Percentiles rank a stretch among this genome's conserved stretches.
These are phyloP conservation scores for Glareola pratincola DNA, from an alignment of 2,113 vertebrate genomes.

Conservation along the genomic window DNA sequence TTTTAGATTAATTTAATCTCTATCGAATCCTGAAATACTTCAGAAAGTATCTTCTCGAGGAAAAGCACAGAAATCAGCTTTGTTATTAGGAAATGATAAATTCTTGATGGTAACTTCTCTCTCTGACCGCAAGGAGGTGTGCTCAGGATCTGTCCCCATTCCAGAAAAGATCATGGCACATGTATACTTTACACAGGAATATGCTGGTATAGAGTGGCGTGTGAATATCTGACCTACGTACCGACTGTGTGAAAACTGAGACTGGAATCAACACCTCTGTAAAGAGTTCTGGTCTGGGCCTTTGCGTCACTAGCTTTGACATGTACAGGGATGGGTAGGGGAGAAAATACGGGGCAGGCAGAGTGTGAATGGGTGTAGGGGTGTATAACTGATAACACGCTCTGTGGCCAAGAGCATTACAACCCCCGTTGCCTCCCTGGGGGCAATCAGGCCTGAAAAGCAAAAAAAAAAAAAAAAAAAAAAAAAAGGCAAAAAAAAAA, in stretches of 20 bases:
- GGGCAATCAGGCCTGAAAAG: background rate
- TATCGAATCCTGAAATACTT: conserved; percentile 1
- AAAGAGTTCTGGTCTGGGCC: background rate
- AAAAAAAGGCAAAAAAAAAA: background rate
- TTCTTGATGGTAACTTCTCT: background rate
- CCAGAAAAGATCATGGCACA: background rate
- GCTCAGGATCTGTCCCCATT: background rate
- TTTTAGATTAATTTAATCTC: conserved; percentile 29
- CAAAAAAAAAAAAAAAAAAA: background rate
- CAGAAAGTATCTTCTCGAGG: background rate
- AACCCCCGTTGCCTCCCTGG: background rate
- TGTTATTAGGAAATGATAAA: background rate
- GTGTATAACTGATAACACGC: background rate
- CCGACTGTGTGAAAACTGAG: background rate
- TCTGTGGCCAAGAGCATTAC: background rate
- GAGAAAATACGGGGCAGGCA: background rate
- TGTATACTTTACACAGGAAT: background rate
- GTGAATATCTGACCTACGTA: background rate
- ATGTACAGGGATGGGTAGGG: background rate
- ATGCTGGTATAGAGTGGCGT: background rate
- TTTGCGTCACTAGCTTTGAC: background rate
- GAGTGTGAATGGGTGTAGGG: background rate
- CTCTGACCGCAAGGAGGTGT: background rate
- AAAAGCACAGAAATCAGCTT: background rate
- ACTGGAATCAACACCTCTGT: background rate